Evolutionary conservation across 2,113 vertebrate genomes (phyloP), one percentile per base, ranked within the genome.

Genomic region (Dipodomys ordii): DNA sequence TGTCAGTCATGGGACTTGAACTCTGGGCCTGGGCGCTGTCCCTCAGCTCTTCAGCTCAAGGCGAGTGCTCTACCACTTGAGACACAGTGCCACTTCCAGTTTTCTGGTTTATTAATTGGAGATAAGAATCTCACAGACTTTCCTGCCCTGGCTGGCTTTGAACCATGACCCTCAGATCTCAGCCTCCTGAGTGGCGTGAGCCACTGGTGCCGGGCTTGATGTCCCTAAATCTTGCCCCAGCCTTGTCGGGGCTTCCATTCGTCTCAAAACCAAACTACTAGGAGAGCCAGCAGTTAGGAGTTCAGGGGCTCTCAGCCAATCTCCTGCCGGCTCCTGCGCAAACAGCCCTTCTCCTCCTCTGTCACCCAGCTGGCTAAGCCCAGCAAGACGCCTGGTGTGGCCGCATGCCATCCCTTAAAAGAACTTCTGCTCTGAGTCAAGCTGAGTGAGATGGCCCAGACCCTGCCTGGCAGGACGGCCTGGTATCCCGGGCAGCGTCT

Each of bases 321-420:
- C 20, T 12, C 68, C 88, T 19, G 39, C 53, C 23, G 25, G 62
- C 7, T 72, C 39, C 84, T n/a, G 20, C 25, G 79, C 81, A 87
- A 87, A 87, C 44, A 39, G 1, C 46, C 35, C 18, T 57, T 23
- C 78, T 49, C 73, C 87, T 12, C 4, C 77, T 44, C 9, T 27
- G 15, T 0, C 67, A 71, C 79, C 44, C 60, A 76, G 88, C 82
- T 53, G 30, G 22, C 67, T 12, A 49, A 84, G 83, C 72, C 67
- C 87, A 84, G 44, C 20, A 30, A 53, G 77, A 83, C 0, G 49
- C 49, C 68, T 79, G 39, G 25, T 0, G 19, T 71, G 72, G 88
- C 90, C 0, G 12, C 94, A 88, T 79, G 84, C 93, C 92, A 85
- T 79, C 81, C 93, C 95, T 96, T 95, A 94, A 89, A 93, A 95